Conservation (phyloP, 2,797 vertebrate species). For the Simalia tracyae region DNA sequence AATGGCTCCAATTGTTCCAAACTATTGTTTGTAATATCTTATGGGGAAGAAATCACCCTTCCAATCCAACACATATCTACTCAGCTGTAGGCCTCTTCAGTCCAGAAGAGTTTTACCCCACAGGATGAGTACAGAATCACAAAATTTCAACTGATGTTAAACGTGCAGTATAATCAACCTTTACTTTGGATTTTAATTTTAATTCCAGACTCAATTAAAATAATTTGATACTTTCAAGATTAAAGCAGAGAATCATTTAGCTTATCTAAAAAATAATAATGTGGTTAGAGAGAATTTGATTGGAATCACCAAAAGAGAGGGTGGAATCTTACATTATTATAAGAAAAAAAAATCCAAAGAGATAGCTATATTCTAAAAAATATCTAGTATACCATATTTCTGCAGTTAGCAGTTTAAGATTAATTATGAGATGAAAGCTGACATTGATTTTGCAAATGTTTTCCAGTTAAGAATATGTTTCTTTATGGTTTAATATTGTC, state of each 20-base stretch:
- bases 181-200: constrained; percentile 14
- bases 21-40: background rate
- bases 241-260: constrained; percentile 23
- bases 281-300: background rate
- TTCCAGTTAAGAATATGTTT: constrained; percentile 38
- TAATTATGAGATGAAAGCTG: constrained; percentile 30
- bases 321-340: background rate
- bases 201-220: constrained; percentile 34
- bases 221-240: constrained; percentile 9
- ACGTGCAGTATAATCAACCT: background rate
- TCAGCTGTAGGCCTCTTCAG: background rate
- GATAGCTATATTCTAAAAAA: constrained; percentile 32
- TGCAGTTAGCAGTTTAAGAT: constrained; percentile 16
- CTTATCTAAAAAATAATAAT: constrained; percentile 16
- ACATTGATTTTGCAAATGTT: constrained; percentile 21
- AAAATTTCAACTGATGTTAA: background rate
- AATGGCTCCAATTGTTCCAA: background rate
- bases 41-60: background rate
- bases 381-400: constrained; percentile 7
- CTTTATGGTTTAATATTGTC: constrained; percentile 27
- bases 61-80: background rate
- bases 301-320: background rate
- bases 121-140: background rate
- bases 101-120: background rate
- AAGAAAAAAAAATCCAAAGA: background rate